Conservation (phyloP, 2,113 vertebrate genomes). For the Megaleporinus macrocephalus region DNA sequence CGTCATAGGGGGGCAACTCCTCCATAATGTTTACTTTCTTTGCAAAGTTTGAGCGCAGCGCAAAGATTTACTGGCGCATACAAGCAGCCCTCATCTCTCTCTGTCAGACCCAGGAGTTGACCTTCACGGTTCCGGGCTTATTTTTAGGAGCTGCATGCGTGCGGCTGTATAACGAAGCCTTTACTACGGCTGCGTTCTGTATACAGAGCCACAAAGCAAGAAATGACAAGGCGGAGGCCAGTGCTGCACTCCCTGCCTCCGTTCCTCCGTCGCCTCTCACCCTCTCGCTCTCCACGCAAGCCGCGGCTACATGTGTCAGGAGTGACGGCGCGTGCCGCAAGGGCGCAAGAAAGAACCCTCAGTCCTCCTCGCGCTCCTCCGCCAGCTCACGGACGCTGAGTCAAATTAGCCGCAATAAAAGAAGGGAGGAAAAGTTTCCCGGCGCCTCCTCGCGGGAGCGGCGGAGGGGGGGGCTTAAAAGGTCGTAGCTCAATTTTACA, state of each 20-base stretch:
- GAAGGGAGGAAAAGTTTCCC: neutral
- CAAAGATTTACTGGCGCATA: slow-evolving; percentile 22
- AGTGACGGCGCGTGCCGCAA: neutral
- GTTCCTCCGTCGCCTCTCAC: neutral
- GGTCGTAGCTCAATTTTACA: slow-evolving; percentile 21
- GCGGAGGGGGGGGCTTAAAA: slow-evolving; percentile 6
- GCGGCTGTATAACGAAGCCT: slow-evolving; percentile 50
- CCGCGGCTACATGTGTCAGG: slow-evolving; percentile 6
- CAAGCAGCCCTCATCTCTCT: slow-evolving; percentile 32
- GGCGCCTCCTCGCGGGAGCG: neutral
- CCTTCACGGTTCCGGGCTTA: slow-evolving; percentile 53
- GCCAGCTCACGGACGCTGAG: neutral
- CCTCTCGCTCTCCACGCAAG: neutral
- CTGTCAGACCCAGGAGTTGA: slow-evolving; percentile 58
- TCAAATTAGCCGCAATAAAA: slow-evolving; percentile 2
- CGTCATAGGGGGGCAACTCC: neutral
- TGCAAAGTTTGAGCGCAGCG: slow-evolving; percentile 4
- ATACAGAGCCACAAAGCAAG: slow-evolving; percentile 55
- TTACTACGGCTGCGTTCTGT: slow-evolving; percentile 58
- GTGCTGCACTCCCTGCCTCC: neutral
- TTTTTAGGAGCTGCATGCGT: slow-evolving; percentile 48
- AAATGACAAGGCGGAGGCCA: slow-evolving; percentile 31
- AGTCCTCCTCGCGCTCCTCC: neutral
- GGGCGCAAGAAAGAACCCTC: slow-evolving; percentile 7
- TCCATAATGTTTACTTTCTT: slow-evolving; percentile 39